Base-by-base conservation (phyloP, 1,140 invertebrate genomes). In the Drusus annulatus region DNA sequence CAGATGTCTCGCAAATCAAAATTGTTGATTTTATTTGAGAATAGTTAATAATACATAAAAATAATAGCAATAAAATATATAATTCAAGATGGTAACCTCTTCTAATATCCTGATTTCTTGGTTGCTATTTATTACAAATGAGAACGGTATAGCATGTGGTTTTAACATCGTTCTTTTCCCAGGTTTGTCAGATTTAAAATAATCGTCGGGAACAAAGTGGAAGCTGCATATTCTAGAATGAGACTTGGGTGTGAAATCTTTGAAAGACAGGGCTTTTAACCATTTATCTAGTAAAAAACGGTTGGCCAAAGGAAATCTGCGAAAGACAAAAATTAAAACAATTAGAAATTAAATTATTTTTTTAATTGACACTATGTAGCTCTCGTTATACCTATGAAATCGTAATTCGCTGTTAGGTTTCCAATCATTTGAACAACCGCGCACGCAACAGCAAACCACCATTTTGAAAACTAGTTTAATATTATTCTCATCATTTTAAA, bases 371-470 rank as follows among this genome's bases (percentile, higher is more conserved):
- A 71, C 10, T 45, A 5, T 45, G 8, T 1, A 13, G 36, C 2
- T 7, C 36, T 45, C 51, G 51, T 16, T 71, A 19, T 51, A 77
- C 76, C 76, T 63, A 25, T 77, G 76, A 68, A 77, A 77, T 45
- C 36, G 60, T 52, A 77, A 23, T 51, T 65, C 23, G 17, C 76
- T 51, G 50, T 65, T 65, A 21, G 76, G 76, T 28, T 25, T 77
- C 76, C 76, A 77, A 68, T 77, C 76, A 45, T 77, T 77, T 23
- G 76, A 77, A 68, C 76, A 77, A 68, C 76, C 76, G 13, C 50
- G 28, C 0, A 77, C 76, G 52, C 76, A 77, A 25, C 76, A 77
- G 19, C 60, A 77, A 50, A 77, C 76, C 13, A 77, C 76, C 76
- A 77, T 77, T 21, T 25, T 23, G 36, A 8, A 13, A 45, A 45